Evolutionary conservation across 2,888 invertebrate genomes (phyloP), one percentile per base, ranked within the genome.

Genomic region (Exephanes ischioxanthus): DNA sequence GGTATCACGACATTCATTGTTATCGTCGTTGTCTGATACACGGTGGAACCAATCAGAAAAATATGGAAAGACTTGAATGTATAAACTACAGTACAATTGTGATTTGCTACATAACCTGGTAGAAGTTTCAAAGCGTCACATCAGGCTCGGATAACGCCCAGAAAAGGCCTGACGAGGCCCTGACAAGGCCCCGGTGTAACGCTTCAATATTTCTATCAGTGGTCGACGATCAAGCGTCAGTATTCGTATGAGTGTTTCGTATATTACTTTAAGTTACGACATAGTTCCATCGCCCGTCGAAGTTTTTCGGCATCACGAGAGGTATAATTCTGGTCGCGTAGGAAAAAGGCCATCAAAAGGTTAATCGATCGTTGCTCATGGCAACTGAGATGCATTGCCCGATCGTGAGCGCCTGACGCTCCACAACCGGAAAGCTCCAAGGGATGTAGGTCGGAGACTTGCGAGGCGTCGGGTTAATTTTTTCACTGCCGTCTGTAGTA

Each of bases 361-460:
- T 53, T 53, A n/a, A 71, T 71, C 51, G n/a, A 71, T 71, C 19
- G 53, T 51, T 30, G 70, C 70, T 72, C 58, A 33, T 58, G 55
- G 55, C 19, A 58, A 72, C 55, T 19, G 72, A 30, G 55, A 72
- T 41, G 55, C 37, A 72, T 72, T 72, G 37, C 72, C 33, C 37
- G 67, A 33, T 14, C 41, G 37, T 58, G 72, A 72, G 72, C 72
- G 7, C 16, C 53, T n/a, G 55, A 37, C 55, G 22, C 33, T 55
- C 72, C n/a, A 22, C 41, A 55, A 58, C 37, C 16, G 41, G 67
- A 72, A 58, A 72, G 16, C 55, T 37, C 55, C 55, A 58, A 72
- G 72, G 41, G 72, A 72, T 72, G 72, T 72, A 41, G 58, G 58
- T 72, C 58, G 55, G 41, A 11, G 72, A 55, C 41, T 72, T 19